Base-by-base conservation (phyloP, 2,888 invertebrate species). In the Synanthedon vespiformis region DNA sequence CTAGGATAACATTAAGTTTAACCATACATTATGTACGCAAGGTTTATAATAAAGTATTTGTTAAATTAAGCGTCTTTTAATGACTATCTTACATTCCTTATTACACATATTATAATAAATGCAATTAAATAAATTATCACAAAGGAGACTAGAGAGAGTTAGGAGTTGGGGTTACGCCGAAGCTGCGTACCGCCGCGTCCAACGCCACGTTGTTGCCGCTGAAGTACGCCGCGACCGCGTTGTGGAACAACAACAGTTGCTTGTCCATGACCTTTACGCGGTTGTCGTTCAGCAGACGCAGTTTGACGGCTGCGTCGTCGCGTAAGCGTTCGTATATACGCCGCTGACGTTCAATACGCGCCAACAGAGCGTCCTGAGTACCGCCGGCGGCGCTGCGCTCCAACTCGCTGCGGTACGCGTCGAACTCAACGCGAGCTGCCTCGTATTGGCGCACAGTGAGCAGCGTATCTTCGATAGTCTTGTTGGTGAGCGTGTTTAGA, bases 201-300 rank as follows among this genome's bases (percentile, higher is more conserved):
- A 99, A 86, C 56, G 96, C 95, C 57, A 93, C 91, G 76, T 96
- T 95, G 89, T 99, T 99, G 53, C 98, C 98, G 67, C 97, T 96
- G 88, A 98, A 98, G 87, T 98, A 99, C 6, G 98, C 97, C 40
- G 97, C 95, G 55, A 98, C 93, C 1, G 98, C 98, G 85, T 98
- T 98, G 86, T 99, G 98, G 82, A 98, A 95, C 64, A 99, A 86
- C 53, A 98, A 89, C 59, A 99, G 88, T 78, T 99, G 98, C 78
- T 98, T 98, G 86, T 98, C 97, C 98, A 99, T 98, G 64, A 98
- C 98, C 86, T 98, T 98, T 67, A 98, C 97, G 89, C 97, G 91
- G 87, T 99, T 99, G 88, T 99, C 99, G 84, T 99, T 97, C 65
- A 99, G 89, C 83, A 99, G 95, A 80, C 95, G 94, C 80, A 99